A percentile compares a stretch with the other conserved stretches of the same genome.
Conservation (phyloP, 2,113 vertebrate genomes). For the Pomatostomus ruficeps region DNA sequence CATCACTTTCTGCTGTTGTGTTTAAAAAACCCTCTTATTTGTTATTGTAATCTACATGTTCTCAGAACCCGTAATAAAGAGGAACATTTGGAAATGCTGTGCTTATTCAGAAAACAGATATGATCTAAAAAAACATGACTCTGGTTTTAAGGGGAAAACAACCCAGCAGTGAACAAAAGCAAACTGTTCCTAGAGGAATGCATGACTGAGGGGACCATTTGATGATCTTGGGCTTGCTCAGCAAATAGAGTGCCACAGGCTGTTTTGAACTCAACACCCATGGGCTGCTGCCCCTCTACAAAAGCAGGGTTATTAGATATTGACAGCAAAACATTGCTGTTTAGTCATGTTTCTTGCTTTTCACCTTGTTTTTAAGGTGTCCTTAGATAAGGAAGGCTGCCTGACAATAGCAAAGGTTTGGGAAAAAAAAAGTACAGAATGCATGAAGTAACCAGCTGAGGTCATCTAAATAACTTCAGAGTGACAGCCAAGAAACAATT, state of each 20-base stretch:
- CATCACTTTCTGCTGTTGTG: not conserved
- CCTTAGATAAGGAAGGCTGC: not conserved
- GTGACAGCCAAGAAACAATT: not conserved
- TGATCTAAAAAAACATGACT: not conserved
- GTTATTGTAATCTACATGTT: not conserved
- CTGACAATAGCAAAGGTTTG: not conserved
- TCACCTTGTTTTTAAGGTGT: not conserved
- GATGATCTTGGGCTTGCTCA: not conserved
- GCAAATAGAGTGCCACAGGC: not conserved
- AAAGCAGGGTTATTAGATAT: not conserved
- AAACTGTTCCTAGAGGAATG: not conserved
- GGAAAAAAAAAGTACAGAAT: not conserved
- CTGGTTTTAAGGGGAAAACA: not conserved
- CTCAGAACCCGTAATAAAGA: not conserved
- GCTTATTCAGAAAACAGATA: constrained; percentile 18
- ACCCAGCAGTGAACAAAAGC: not conserved
- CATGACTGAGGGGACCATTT: not conserved
- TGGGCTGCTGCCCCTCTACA: not conserved
- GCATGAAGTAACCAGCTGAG: not conserved
- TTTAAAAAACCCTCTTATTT: not conserved
- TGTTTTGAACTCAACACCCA: not conserved
- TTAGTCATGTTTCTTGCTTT: not conserved
- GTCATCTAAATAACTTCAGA: not conserved
- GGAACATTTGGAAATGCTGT: not conserved
- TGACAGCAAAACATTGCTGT: not conserved